Base-by-base conservation (phyloP, 92 coral and sea anemone genomes). In the Paragorgia papillata region DNA sequence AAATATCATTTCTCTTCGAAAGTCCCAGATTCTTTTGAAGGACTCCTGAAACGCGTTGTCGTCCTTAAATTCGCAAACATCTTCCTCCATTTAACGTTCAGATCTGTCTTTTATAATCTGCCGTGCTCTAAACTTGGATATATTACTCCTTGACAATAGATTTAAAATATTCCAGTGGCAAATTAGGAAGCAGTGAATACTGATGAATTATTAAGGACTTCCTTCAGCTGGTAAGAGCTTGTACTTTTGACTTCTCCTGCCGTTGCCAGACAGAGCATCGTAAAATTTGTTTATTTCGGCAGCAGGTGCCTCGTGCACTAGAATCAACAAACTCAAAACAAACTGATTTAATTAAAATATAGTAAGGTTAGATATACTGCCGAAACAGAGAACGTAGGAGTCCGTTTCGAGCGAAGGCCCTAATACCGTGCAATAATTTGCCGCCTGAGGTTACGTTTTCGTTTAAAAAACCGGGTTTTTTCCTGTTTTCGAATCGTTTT, bases 1-100 rank as follows among this genome's bases (percentile, higher is more conserved):
- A 65, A 94, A 91, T 19, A 80, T 39, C 40, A 82, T 89, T 66
- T 91, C 92, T 48, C 74, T 79, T 48, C 97, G 97, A 82, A 91
- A 94, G 50, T 81, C 84, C 39, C 84, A 77, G 88, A 94, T 91
- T 74, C 88, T 85, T 64, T 83, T 62, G 19, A 94, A 80, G 18
- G 87, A 81, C 4, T 87, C 81, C 35, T 86, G 56, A 12, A 91
- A 79, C 34, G 87, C 92, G 12, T 77, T 85, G 17, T 87, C 85
- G 67, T 94, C 98, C 19, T 54, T 84, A 60, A 84, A 91, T 13
- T 89, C 97, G 82, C 73, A 91, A 79, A 27, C 58, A 6, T 51
- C 58, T n/a, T n/a, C 26, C 58, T 22, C 58, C 58, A 22, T 51
- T 51, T 17, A 17, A 17, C 58, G n/a, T 51, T 6, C 21, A 51